These are phyloP conservation scores for Drosophila mayri DNA, from an alignment of 1,140 invertebrate genomes.

Conservation along the genomic window DNA sequence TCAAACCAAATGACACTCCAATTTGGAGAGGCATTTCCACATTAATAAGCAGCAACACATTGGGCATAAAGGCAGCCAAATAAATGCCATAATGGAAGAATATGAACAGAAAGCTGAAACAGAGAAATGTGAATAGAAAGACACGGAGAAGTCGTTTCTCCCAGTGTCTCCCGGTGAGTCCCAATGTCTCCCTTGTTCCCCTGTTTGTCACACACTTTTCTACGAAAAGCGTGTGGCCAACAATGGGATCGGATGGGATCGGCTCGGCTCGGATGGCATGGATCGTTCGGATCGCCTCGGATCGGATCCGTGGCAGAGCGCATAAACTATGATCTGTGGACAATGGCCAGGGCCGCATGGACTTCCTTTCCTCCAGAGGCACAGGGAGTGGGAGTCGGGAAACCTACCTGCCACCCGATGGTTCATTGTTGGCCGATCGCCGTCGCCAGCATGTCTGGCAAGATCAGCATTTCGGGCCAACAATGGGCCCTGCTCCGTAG, in stretches of 20 bases:
- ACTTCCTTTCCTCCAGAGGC: slow-evolving; percentile 60
- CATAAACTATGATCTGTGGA: slow-evolving; percentile 72
- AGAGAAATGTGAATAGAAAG: slow-evolving; percentile 37
- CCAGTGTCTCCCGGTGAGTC: slow-evolving; percentile 33
- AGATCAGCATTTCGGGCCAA: slow-evolving; percentile 59
- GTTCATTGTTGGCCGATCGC: slow-evolving; percentile 39
- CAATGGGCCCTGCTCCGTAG: slow-evolving; percentile 66
- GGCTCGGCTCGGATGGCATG: slow-evolving; percentile 21
- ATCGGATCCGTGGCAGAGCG: slow-evolving; percentile 52
- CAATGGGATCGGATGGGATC: slow-evolving; percentile 53
- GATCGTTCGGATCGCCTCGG: slow-evolving; percentile 35
- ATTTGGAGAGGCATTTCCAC: slow-evolving; percentile 82
- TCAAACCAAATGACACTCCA: slow-evolving; percentile 77
- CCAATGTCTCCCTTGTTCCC: slow-evolving; percentile 41
- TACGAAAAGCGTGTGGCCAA: slow-evolving; percentile 80
- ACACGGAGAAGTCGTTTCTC: slow-evolving; percentile 68
- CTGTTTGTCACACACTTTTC: slow-evolving; percentile 75
- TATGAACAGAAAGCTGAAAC: slow-evolving; percentile 38
- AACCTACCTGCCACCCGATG: slow-evolving; percentile 49
- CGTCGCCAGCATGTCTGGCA: slow-evolving; percentile 77
- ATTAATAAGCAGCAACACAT: slow-evolving; percentile 78
- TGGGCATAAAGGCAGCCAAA: slow-evolving; percentile 65
- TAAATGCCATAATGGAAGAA: slow-evolving; percentile 63
- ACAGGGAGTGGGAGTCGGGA: slow-evolving; percentile 12
- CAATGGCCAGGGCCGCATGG: slow-evolving; percentile 59